Base-by-base conservation (phyloP, 1,140 invertebrate species). In the Chrysopa pallens region DNA sequence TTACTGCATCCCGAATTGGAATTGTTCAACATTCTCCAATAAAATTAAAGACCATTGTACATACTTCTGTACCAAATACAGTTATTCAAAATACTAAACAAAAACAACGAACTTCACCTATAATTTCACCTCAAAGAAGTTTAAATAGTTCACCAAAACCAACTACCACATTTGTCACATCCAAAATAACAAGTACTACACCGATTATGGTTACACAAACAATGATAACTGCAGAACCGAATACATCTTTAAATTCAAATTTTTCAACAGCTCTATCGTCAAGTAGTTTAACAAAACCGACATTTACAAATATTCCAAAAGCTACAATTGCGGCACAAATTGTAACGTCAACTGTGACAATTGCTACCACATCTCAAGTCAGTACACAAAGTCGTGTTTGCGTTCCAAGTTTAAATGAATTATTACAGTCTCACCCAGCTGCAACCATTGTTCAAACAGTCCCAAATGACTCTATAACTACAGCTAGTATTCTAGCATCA, bases 401-500 rank as follows among this genome's bases (percentile, higher is more conserved):
- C 23, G 28, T 27, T 6, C 48, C 57, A 29, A 59, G 58, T 37
- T 48, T 60, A 38, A 60, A 57, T 9, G 58, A 53, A 15, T 60
- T 60, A 58, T 46, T 59, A 36, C 58, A 61, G 45, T 57, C 55
- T 3, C 59, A 60, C 43, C 58, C 59, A 17, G 59, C 59, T 1
- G 59, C 59, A 17, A 58, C 54, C 1, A 47, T 48, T 27, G 48
- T 50, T 4, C 55, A 55, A 4, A 58, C 58, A 51, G 46, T 54
- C 11, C 52, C 55, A 4, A 52, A 55, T 4, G 54, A 57, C 11
- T 55, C 55, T 4, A 59, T 61, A 8, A 61, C 59, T 4, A 55
- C 59, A 8, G 59, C 59, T 6, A 60, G 58, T 46, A 45, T 61
- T 7, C 44, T 61, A 13, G 55, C 52, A 3, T 47, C 46, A 27